Percentiles rank a stretch among this genome's conserved stretches.
Evolutionary conservation across 1,140 invertebrate species (phyloP).

Genomic region (Heterodera carotae): DNA sequence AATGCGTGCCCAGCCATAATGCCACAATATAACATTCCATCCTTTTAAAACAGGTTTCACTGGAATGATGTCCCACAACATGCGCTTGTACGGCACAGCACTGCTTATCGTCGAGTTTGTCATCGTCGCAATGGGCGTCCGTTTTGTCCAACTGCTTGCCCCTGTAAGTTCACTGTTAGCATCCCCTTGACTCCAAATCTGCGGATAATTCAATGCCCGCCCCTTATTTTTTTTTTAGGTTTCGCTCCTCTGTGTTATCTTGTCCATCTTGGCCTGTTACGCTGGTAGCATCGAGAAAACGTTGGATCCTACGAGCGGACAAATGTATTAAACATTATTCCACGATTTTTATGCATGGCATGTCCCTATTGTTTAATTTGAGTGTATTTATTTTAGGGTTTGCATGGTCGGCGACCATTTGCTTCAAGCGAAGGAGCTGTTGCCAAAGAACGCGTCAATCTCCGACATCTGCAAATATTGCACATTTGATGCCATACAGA

Average conservation of each 20-base stretch:
- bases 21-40: neutral
- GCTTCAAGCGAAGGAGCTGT: conserved; percentile 54
- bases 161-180: conserved; percentile 40
- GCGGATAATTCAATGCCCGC: too few species aligned
- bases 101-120: conserved; percentile 68
- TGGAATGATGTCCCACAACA: conserved; percentile 67
- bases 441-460: conserved; percentile 42
- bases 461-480: conserved; percentile 59
- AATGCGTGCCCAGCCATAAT: too few species aligned
- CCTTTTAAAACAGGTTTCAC: conserved; percentile 46
- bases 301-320: conserved; percentile 54
- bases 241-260: conserved; percentile 69
- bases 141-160: conserved; percentile 70
- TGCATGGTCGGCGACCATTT: conserved; percentile 62
- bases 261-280: conserved; percentile 69
- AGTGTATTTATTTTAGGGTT: conserved; percentile 40
- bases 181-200: neutral
- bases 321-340: conserved; percentile 40
- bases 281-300: conserved; percentile 67
- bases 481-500: too few species aligned
- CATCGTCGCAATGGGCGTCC: conserved; percentile 69
- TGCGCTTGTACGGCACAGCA: conserved; percentile 68
- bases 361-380: too few species aligned
- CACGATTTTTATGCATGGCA: too few species aligned
- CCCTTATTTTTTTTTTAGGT: conserved; percentile 35